Conservation (phyloP, 2,113 vertebrate species). For the Atrichornis clamosus region DNA sequence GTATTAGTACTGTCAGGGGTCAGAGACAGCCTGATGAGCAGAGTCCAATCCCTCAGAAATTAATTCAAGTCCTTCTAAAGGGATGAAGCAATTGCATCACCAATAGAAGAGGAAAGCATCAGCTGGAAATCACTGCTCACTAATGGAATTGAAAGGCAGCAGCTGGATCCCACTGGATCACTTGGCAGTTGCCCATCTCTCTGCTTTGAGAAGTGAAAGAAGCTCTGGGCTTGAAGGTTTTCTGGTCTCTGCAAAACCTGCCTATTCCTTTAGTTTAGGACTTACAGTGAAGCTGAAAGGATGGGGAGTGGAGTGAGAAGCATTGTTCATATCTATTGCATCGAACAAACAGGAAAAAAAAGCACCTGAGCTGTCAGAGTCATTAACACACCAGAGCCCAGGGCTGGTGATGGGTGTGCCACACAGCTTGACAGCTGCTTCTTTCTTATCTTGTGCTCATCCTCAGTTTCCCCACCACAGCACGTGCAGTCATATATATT, state of each 20-base stretch:
- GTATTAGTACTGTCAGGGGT: constrained; percentile 14
- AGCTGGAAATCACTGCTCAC: background rate
- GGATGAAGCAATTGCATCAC: constrained; percentile 3
- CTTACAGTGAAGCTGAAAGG: background rate
- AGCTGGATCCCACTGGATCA: background rate
- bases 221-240: background rate
- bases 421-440: background rate
- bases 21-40: constrained; percentile 39
- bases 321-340: background rate
- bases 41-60: constrained; percentile 29
- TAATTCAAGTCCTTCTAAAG: constrained; percentile 33
- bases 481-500: rapidly evolving
- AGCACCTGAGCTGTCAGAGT: background rate
- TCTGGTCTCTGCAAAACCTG: background rate
- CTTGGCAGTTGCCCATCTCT: background rate
- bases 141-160: background rate
- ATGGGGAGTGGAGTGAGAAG: background rate
- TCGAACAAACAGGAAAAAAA: background rate
- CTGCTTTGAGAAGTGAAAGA: background rate
- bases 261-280: background rate
- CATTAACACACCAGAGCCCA: background rate
- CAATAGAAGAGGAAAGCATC: background rate
- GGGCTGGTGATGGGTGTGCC: background rate
- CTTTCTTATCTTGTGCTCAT: background rate
- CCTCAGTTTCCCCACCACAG: background rate